Conservation (phyloP, 2,113 vertebrate genomes). For the Benitochromis conjunctus region DNA sequence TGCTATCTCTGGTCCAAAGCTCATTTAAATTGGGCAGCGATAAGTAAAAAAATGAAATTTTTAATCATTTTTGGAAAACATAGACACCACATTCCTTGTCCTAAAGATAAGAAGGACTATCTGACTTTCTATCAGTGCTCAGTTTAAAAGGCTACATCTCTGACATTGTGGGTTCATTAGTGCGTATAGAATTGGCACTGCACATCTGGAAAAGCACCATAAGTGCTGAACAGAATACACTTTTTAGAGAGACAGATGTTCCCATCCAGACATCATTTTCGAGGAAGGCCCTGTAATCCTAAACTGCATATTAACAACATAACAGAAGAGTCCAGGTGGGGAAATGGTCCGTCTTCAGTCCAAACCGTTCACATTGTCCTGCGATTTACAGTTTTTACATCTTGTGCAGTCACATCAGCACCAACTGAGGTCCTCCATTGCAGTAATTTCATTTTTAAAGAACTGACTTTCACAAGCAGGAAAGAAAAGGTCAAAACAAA, state of each 20-base stretch:
- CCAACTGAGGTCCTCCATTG: not conserved
- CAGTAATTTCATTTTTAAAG: not conserved
- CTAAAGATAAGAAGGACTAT: not conserved
- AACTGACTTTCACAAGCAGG: not conserved
- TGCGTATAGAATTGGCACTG: not conserved
- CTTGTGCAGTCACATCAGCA: not conserved
- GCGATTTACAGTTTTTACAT: not conserved
- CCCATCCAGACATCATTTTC: not conserved
- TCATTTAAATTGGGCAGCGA: not conserved
- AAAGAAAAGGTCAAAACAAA: not conserved
- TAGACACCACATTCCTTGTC: not conserved
- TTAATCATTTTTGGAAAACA: not conserved
- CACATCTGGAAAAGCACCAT: not conserved
- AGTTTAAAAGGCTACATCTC: not conserved
- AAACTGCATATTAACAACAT: not conserved
- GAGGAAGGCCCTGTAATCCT: not conserved
- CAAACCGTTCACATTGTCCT: not conserved
- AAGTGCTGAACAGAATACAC: not conserved
- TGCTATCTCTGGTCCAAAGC: too few species aligned
- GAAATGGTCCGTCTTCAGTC: not conserved
- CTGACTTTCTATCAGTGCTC: not conserved
- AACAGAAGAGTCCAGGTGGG: not conserved
- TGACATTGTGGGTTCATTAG: not conserved
- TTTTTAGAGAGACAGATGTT: not conserved
- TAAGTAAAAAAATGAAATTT: not conserved